These are phyloP conservation scores for Heliconius aoede DNA, from an alignment of 2,888 invertebrate genomes.

Conservation along the genomic window DNA sequence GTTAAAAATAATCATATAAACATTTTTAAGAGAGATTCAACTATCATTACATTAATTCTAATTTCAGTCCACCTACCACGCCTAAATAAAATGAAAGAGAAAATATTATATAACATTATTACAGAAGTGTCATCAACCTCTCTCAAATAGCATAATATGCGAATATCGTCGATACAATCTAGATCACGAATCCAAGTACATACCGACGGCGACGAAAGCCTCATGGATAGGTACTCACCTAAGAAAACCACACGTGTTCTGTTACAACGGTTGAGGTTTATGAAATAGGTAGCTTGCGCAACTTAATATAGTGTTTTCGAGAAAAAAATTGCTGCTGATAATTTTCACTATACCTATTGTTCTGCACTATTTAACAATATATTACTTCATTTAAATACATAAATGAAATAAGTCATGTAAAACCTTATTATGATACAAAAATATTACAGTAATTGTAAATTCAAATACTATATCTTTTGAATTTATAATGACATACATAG, in stretches of 20 bases:
- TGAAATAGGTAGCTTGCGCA: slow-evolving; percentile 22
- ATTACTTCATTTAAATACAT: too few species aligned
- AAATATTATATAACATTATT: slow-evolving; percentile 5
- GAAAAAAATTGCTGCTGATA: not conserved
- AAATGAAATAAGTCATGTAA: too few species aligned
- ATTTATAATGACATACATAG: too few species aligned
- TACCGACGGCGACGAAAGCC: slow-evolving; percentile 52
- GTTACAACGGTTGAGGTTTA: slow-evolving; percentile 33
- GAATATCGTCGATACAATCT: slow-evolving; percentile 64
- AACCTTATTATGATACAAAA: too few species aligned
- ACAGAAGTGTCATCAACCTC: slow-evolving; percentile 37
- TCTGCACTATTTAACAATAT: too few species aligned
- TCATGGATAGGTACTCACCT: slow-evolving; percentile 10
- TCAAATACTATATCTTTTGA: too few species aligned
- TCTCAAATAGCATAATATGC: slow-evolving; percentile 37
- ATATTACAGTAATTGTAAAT: too few species aligned
- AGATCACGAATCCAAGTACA: slow-evolving; percentile 65
- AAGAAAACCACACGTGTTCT: slow-evolving; percentile 34
- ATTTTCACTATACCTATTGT: not conserved
- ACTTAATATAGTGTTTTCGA: not conserved
- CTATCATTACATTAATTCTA: not conserved
- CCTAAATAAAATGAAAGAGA: not conserved
- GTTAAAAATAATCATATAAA: not conserved
- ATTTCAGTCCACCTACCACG: not conserved
- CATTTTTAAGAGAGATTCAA: not conserved